Evolutionary conservation across 2,888 invertebrate species (phyloP).

Genomic region (Cerastis leucographa): DNA sequence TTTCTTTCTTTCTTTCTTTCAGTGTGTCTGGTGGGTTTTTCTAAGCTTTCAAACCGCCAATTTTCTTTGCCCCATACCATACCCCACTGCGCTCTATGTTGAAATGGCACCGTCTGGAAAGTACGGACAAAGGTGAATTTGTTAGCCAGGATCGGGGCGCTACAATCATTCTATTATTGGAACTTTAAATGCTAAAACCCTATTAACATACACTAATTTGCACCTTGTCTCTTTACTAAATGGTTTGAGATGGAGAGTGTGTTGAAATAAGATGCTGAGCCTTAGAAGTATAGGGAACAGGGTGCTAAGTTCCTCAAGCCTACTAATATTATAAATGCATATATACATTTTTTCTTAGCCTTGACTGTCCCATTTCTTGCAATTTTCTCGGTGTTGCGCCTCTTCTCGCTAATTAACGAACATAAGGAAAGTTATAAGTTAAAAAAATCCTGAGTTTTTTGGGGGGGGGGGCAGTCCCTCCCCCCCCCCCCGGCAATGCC

Average conservation of each 20-base stretch:
- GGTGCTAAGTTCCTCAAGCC: too few species aligned
- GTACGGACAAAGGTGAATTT: conserved; percentile 84
- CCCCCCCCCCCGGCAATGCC: too few species aligned
- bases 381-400: too few species aligned
- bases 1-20: too few species aligned
- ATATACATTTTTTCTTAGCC: too few species aligned
- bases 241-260: background rate
- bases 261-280: background rate
- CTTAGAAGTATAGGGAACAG: too few species aligned
- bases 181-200: conserved; percentile 59
- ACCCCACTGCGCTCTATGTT: conserved; percentile 66
- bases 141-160: conserved; percentile 61
- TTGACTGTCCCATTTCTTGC: too few species aligned
- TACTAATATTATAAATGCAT: too few species aligned
- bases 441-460: too few species aligned
- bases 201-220: conserved; percentile 54
- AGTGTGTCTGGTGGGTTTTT: background rate
- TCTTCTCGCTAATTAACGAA: too few species aligned
- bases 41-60: conserved; percentile 9
- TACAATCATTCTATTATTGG: conserved; percentile 63
- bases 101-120: conserved; percentile 81
- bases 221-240: conserved; percentile 32
- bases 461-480: too few species aligned
- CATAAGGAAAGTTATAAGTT: too few species aligned
- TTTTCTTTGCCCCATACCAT: conserved; percentile 58